phyloP scores from a whole-genome alignment of 2,797 vertebrate species.

The Pseudochirops corinnae region DNA sequence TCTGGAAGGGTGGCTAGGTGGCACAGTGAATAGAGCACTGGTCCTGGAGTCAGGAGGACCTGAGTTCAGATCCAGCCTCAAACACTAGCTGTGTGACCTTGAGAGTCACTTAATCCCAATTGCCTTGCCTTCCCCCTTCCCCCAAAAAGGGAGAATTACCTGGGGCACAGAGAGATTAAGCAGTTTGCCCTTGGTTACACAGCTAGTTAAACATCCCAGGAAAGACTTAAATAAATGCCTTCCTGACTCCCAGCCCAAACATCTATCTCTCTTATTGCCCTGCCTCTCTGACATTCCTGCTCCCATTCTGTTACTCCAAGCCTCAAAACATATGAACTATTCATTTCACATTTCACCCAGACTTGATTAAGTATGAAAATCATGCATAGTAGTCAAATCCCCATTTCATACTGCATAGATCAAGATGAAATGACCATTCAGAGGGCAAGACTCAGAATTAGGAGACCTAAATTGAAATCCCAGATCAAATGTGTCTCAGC shows the following conservation, averaged over 20 bases:
- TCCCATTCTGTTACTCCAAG: slow-evolving; percentile 54
- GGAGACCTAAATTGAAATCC: background rate
- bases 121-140: too few relatives aligned
- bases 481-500: background rate
- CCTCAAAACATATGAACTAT: slow-evolving; percentile 66
- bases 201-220: background rate
- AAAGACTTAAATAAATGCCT: background rate
- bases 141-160: background rate
- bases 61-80: too few relatives aligned
- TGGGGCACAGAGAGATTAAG: background rate
- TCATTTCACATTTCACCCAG: slow-evolving; percentile 47
- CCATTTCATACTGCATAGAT: slow-evolving; percentile 11
- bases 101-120: too few relatives aligned
- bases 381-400: slow-evolving; percentile 54
- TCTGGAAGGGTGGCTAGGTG: too few relatives aligned
- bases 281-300: background rate
- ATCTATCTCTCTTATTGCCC: background rate
- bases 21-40: too few relatives aligned
- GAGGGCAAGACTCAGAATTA: background rate
- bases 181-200: background rate
- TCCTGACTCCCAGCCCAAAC: background rate
- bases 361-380: slow-evolving; percentile 41
- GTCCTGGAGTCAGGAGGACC: too few relatives aligned
- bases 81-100: too few relatives aligned
- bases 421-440: slow-evolving; percentile 14